These are phyloP conservation scores for Picathartes gymnocephalus DNA, from an alignment of 2,113 vertebrate species.

Conservation along the genomic window DNA sequence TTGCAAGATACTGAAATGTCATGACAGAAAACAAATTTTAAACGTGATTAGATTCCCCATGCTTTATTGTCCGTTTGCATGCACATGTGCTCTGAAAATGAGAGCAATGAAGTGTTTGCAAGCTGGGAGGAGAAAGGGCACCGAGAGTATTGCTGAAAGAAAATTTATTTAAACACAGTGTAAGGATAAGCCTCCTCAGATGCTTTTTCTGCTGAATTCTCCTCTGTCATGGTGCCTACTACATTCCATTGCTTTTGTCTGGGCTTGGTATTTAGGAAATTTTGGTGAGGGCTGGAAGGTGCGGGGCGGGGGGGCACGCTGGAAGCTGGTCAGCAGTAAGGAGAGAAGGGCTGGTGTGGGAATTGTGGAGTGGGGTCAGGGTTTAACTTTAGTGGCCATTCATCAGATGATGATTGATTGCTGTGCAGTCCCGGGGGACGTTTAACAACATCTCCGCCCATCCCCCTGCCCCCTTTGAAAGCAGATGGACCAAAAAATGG, in stretches of 20 bases:
- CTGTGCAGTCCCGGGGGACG: conserved; percentile 68
- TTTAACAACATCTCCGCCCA: conserved; percentile 67
- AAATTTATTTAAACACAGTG: background rate
- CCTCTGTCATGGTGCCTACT: conserved; percentile 1
- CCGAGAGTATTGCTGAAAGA: background rate
- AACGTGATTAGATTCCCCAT: accelerated
- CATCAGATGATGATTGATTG: conserved; percentile 84
- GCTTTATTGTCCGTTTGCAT: background rate
- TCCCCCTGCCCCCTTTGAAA: conserved; percentile 63
- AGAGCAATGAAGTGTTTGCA: background rate
- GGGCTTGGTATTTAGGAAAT: conserved; percentile 77
- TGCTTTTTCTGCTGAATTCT: conserved; percentile 57
- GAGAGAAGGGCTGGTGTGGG: conserved; percentile 56
- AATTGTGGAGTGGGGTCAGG: conserved; percentile 75
- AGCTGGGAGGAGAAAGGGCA: background rate
- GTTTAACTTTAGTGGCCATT: conserved; percentile 79
- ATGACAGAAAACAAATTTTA: background rate
- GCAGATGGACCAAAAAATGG: conserved; percentile 67
- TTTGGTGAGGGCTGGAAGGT: conserved; percentile 70
- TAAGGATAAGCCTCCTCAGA: conserved; percentile 15
- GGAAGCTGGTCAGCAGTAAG: conserved; percentile 53
- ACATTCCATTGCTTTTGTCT: conserved; percentile 82
- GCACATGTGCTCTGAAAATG: background rate
- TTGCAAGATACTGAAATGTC: background rate
- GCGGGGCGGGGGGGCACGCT: conserved; percentile 3